phyloP scores from a whole-genome alignment of 2,797 vertebrate genomes.

The Novumbra hubbsi region DNA sequence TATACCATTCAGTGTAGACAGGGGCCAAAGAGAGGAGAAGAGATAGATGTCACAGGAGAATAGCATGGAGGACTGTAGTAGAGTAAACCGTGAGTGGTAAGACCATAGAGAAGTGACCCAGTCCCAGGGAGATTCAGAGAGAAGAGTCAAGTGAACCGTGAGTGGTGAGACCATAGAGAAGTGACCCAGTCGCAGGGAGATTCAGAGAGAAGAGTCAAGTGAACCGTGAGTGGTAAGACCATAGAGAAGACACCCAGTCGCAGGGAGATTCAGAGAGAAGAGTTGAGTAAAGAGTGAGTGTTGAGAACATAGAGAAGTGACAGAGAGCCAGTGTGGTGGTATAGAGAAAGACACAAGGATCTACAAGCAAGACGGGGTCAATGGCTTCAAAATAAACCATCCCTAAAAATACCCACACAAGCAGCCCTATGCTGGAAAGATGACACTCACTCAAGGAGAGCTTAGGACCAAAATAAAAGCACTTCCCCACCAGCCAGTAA shows the following conservation, averaged over 20 bases:
- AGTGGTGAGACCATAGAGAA: too few species aligned
- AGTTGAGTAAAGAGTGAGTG: neutral
- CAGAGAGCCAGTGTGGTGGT: constrained; percentile 34
- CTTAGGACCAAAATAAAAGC: constrained; percentile 74
- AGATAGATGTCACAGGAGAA: constrained; percentile 39
- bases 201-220: too few species aligned
- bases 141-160: too few species aligned
- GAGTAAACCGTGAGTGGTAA: too few species aligned
- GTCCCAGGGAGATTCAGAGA: too few species aligned
- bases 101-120: too few species aligned
- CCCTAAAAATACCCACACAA: constrained; percentile 61
- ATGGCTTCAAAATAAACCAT: constrained; percentile 60
- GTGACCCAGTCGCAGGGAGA: neutral
- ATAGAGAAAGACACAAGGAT: constrained; percentile 44
- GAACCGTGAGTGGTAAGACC: too few species aligned
- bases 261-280: neutral
- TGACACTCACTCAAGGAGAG: constrained; percentile 63
- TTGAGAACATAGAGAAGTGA: neutral
- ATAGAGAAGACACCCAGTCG: neutral
- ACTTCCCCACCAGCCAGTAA: constrained; percentile 66
- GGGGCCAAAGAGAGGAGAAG: constrained; percentile 44
- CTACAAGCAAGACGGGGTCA: constrained; percentile 29
- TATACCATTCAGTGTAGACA: constrained; percentile 70
- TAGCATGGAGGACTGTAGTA: neutral
- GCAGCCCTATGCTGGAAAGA: constrained; percentile 65